phyloP scores from a whole-genome alignment of 2,113 vertebrate genomes.

The Phasianus colchicus region DNA sequence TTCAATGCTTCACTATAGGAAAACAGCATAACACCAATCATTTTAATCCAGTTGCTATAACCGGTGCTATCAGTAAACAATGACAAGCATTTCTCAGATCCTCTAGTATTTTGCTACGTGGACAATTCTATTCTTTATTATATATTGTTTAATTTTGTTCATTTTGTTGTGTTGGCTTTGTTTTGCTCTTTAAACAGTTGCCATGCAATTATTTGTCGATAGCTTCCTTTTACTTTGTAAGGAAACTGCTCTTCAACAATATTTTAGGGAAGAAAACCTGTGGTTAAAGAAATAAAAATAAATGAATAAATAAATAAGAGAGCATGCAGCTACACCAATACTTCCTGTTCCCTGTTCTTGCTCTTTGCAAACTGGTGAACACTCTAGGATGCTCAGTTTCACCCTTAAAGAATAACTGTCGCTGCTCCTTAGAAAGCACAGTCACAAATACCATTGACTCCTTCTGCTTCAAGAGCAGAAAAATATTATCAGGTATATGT shows the following conservation, averaged over 20 bases:
- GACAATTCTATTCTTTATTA: background rate
- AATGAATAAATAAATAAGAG: background rate
- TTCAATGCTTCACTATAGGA: background rate
- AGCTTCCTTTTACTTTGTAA: background rate
- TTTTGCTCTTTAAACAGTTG: background rate
- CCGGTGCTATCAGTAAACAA: constrained; percentile 19
- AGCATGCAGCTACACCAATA: background rate
- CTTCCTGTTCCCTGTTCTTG: background rate
- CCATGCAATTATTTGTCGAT: background rate
- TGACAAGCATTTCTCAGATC: constrained; percentile 2
- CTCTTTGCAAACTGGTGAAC: background rate
- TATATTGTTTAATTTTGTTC: background rate
- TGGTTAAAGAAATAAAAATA: background rate
- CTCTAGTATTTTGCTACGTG: background rate
- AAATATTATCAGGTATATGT: background rate
- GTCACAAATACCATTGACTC: background rate
- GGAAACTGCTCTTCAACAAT: background rate
- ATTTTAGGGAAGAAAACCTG: background rate
- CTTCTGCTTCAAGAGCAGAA: background rate
- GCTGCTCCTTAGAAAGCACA: background rate
- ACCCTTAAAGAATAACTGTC: background rate
- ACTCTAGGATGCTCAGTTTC: background rate
- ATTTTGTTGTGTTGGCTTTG: background rate
- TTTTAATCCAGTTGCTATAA: constrained; percentile 30
- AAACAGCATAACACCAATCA: background rate